Base-by-base conservation (phyloP, 2,888 invertebrate species). In the Cremastobaeus sp. region DNA sequence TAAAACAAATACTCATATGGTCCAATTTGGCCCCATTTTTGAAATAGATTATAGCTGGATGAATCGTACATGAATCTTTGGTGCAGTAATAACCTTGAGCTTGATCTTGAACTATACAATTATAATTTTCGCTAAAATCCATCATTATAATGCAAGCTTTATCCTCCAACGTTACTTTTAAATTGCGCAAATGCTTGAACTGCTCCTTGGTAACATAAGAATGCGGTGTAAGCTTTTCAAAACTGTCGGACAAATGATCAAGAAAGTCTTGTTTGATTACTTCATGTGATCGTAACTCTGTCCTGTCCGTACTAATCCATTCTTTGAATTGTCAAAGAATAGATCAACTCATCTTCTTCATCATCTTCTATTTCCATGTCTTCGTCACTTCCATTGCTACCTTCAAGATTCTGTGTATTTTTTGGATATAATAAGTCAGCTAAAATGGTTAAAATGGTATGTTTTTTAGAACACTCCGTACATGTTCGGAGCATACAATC, bases 41-140 rank as follows among this genome's bases (percentile, higher is more conserved):
- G 8, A 20, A 47, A 47, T 60, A 60, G 15, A 60, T 45, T 32
- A 60, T 15, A 14, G 5, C 47, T n/a, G 59, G 39, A 28, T 60
- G 47, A 25, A 60, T 5, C 9, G 59, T 60, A 9, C 47, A 59
- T 18, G 9, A n/a, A 9, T 60, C 37, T 37, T 47, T 60, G 14
- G 45, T 28, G 47, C 47, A 60, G 30, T 60, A 48, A 45, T 43
- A 43, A 9, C 21, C 35, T 59, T 59, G 59, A 3, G 47, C 17
- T 35, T 59, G 45, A 25, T 59, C 17, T 15, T 59, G 59, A 1
- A 12, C 11, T 6, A 45, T 47, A 12, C 35, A 59, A n/a, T 15
- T 25, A 8, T 35, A 59, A 43, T 59, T 59, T 43, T 59, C 59
- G 15, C 59, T 45, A 11, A 45, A 59, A 17, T 60, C 47, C 37